A percentile compares a stretch with the other conserved stretches of the same genome.
These are phyloP conservation scores for Channa striata DNA, from an alignment of 2,797 vertebrate genomes.

Conservation along the genomic window DNA sequence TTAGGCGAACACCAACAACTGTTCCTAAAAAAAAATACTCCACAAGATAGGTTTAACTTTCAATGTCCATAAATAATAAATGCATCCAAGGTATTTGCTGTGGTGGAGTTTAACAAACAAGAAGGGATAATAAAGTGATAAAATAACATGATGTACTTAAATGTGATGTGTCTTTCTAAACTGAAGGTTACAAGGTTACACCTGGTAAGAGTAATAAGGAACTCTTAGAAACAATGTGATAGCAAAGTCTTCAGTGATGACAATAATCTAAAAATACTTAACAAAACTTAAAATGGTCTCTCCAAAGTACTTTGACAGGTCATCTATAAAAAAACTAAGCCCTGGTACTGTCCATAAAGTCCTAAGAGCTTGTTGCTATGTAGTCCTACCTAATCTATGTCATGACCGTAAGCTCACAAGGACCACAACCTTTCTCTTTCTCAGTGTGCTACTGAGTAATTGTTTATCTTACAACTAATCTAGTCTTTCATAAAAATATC, in stretches of 20 bases:
- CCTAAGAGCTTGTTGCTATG: conserved; percentile 24
- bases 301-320: conserved; percentile 47
- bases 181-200: too few species aligned
- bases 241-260: conserved; percentile 37
- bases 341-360: conserved; percentile 13
- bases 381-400: conserved; percentile 33
- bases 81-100: too few species aligned
- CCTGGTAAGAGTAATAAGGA: conserved; percentile 61
- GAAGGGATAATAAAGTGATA: too few species aligned
- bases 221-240: conserved; percentile 60
- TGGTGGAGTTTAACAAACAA: too few species aligned
- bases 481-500: neutral
- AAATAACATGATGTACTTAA: too few species aligned
- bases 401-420: too few species aligned
- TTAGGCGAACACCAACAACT: too few species aligned
- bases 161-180: too few species aligned
- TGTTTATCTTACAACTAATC: neutral
- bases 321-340: conserved; percentile 19
- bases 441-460: neutral
- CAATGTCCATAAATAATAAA: too few species aligned
- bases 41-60: too few species aligned
- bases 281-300: conserved; percentile 18
- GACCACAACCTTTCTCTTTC: too few species aligned
- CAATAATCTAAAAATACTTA: conserved; percentile 44
- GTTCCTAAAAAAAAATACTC: too few species aligned